Conservation (phyloP, 37 sponge, comb jelly and placozoan genomes). For the Crambe crambe region DNA sequence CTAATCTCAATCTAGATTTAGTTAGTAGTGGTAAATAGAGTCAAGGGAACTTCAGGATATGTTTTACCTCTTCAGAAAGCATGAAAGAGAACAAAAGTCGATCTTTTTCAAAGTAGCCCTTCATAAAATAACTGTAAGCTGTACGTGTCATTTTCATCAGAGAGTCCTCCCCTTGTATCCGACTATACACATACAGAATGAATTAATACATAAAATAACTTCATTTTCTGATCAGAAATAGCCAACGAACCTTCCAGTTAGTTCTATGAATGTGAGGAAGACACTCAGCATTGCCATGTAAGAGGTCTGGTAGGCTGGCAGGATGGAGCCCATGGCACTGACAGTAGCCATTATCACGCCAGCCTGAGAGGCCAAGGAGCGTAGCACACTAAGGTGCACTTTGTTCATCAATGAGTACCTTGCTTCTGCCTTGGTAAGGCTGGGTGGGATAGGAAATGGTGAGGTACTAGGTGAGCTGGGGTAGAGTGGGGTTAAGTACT, state of each 20-base stretch:
- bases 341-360: constrained; percentile 45
- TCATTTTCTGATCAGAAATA: too few species aligned
- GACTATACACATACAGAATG: neutral
- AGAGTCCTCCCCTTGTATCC: constrained; percentile 44
- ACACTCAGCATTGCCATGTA: constrained; percentile 29
- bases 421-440: constrained; percentile 7
- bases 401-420: constrained; percentile 16
- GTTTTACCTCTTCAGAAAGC: constrained; percentile 62
- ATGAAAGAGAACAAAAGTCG: constrained; percentile 56
- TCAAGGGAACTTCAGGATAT: too few species aligned
- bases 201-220: neutral
- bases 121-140: constrained; percentile 46
- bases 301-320: constrained; percentile 46
- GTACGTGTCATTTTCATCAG: constrained; percentile 34
- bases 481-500: too few species aligned
- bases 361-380: constrained; percentile 46
- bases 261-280: constrained; percentile 47
- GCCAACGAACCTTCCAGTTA: constrained; percentile 66
- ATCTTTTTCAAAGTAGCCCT: constrained; percentile 69
- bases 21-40: too few species aligned
- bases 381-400: constrained; percentile 22
- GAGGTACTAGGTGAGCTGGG: too few species aligned
- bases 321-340: constrained; percentile 37
- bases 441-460: too few species aligned
- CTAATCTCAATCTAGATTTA: constrained; percentile 78